A percentile compares a stretch with the other conserved stretches of the same genome.
These are phyloP conservation scores for Calameuta idolon DNA, from an alignment of 2,888 invertebrate genomes.

Conservation along the genomic window DNA sequence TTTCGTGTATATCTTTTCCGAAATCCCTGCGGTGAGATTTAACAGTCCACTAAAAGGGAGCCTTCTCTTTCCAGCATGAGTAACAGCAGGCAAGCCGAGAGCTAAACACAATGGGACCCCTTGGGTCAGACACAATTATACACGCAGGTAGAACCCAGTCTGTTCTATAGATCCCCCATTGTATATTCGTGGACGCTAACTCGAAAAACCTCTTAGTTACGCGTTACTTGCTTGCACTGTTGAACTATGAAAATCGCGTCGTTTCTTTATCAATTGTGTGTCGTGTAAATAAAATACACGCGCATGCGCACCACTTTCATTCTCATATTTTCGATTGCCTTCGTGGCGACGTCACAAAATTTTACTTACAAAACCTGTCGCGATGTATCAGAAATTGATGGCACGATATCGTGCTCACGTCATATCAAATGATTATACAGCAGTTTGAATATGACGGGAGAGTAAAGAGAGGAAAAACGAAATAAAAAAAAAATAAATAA, in stretches of 20 bases:
- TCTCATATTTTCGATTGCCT: too few species aligned
- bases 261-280: background rate
- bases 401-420: background rate
- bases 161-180: slow-evolving; percentile 17
- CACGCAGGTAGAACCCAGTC: slow-evolving; percentile 33
- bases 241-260: background rate
- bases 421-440: background rate
- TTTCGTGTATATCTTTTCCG: background rate
- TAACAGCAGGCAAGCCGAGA: slow-evolving; percentile 45
- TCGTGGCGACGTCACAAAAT: too few species aligned
- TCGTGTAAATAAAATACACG: background rate
- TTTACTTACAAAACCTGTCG: background rate
- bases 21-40: slow-evolving; percentile 10
- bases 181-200: slow-evolving; percentile 29
- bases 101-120: slow-evolving; percentile 34
- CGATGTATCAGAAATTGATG: background rate
- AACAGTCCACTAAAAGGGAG: slow-evolving; percentile 18
- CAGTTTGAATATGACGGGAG: background rate
- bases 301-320: background rate
- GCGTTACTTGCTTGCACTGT: slow-evolving; percentile 10
- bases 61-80: slow-evolving; percentile 32
- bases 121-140: slow-evolving; percentile 35
- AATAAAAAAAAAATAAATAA: background rate
- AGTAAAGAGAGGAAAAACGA: background rate
- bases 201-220: slow-evolving; percentile 24